Conservation (phyloP, 2,113 vertebrate species). For the Apodemus sylvaticus region DNA sequence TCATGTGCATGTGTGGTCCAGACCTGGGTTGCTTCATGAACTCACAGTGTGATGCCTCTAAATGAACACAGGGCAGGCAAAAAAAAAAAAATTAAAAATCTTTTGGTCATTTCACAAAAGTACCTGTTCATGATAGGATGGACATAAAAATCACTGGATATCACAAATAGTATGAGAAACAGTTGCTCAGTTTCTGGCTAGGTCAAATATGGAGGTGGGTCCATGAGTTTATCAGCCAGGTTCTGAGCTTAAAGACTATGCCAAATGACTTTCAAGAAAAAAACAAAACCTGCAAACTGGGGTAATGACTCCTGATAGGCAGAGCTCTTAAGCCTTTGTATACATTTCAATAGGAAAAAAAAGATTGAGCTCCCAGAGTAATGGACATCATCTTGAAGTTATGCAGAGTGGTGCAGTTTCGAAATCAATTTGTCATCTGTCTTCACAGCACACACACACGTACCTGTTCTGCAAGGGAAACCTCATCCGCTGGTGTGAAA, state of each 20-base stretch:
- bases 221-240: background rate
- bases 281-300: slow-evolving; percentile 1
- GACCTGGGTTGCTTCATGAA: background rate
- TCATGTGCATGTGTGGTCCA: background rate
- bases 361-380: slow-evolving; percentile 6
- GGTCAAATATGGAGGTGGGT: background rate
- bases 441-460: background rate
- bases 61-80: background rate
- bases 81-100: background rate
- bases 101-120: background rate
- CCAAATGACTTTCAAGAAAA: background rate
- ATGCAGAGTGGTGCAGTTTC: background rate
- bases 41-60: background rate
- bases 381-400: slow-evolving; percentile 19
- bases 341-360: background rate
- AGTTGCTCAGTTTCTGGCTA: background rate
- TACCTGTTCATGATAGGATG: background rate
- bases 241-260: background rate
- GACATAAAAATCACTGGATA: background rate
- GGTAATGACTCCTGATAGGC: background rate
- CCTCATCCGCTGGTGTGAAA: slow-evolving; percentile 46
- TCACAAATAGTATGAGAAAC: background rate
- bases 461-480: slow-evolving; percentile 40
- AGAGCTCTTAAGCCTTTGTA: background rate
- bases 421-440: slow-evolving; percentile 37